These are phyloP conservation scores for Oreotrochilus melanogaster DNA, from an alignment of 2,113 vertebrate genomes.

Conservation along the genomic window DNA sequence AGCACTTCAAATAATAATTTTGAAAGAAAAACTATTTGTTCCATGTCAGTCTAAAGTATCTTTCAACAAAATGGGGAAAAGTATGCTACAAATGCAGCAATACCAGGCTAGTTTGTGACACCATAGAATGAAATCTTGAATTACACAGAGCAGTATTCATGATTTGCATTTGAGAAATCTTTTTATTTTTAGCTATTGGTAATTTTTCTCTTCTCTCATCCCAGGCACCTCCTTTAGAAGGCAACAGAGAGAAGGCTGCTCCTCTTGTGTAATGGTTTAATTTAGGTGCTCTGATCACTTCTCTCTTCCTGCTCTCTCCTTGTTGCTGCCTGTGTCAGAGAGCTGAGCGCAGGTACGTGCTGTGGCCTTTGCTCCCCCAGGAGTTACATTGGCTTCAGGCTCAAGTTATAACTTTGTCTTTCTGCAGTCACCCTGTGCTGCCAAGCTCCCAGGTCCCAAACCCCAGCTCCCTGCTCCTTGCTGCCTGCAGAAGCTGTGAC, in stretches of 20 bases:
- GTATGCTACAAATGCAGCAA: not conserved
- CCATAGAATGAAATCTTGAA: not conserved
- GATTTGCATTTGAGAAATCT: not conserved
- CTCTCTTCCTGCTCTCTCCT: not conserved
- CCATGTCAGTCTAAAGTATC: not conserved
- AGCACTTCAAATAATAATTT: not conserved
- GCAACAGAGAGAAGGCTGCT: not conserved
- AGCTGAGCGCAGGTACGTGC: not conserved
- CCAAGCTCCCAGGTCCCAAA: too few species aligned
- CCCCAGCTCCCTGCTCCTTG: not conserved
- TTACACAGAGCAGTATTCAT: accelerated
- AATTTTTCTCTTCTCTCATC: not conserved
- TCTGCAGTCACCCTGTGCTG: too few species aligned
- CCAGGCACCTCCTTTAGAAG: not conserved
- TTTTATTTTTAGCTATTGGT: not conserved
- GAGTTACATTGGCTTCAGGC: too few species aligned
- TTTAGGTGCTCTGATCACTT: not conserved
- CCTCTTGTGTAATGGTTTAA: not conserved
- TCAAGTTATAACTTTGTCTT: not conserved
- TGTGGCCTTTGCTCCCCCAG: not conserved
- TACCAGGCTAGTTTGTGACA: not conserved
- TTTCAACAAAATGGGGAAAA: not conserved
- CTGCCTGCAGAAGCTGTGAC: not conserved
- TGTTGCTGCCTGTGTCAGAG: not conserved
- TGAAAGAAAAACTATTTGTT: not conserved